Conservation (phyloP, 2,113 vertebrate genomes). For the Colistium nudipinnis region DNA sequence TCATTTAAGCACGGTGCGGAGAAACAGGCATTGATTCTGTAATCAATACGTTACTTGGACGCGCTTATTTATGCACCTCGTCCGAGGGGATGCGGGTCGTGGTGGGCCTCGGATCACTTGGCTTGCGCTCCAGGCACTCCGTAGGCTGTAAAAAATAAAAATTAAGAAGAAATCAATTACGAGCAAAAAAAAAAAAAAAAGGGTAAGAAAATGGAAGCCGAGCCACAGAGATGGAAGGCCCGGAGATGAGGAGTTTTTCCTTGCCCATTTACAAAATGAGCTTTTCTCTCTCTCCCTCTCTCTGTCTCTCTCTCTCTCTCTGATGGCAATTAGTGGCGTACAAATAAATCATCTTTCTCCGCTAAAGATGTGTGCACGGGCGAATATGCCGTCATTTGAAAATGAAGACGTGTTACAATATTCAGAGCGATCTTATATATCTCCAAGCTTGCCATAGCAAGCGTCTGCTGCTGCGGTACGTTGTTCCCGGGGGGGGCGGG, state of each 20-base stretch:
- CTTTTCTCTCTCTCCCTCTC: neutral
- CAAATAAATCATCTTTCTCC: slow-evolving; percentile 28
- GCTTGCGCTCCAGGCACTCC: slow-evolving; percentile 48
- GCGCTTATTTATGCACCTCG: slow-evolving; percentile 69
- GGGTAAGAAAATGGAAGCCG: slow-evolving; percentile 60
- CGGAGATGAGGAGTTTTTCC: slow-evolving; percentile 33
- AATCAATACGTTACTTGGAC: slow-evolving; percentile 72
- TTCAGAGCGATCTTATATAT: slow-evolving; percentile 3
- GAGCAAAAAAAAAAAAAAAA: slow-evolving; percentile 42
- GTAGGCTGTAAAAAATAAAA: slow-evolving; percentile 70
- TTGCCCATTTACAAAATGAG: slow-evolving; percentile 28
- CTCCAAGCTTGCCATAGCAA: slow-evolving; percentile 15
- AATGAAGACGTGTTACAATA: no score
- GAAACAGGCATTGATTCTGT: slow-evolving; percentile 64
- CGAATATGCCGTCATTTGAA: no score
- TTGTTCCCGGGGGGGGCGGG: neutral
- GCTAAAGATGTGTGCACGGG: slow-evolving; percentile 25
- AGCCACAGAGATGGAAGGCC: slow-evolving; percentile 45
- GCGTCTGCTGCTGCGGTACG: slow-evolving; percentile 14
- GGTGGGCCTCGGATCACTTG: slow-evolving; percentile 64
- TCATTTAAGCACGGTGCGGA: slow-evolving; percentile 51
- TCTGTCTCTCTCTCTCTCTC: no score
- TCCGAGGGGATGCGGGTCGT: slow-evolving; percentile 68
- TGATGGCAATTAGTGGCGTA: slow-evolving; percentile 25
- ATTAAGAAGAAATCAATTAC: slow-evolving; percentile 77